These are phyloP conservation scores for Colius striatus DNA, from an alignment of 2,113 vertebrate species.

Conservation along the genomic window DNA sequence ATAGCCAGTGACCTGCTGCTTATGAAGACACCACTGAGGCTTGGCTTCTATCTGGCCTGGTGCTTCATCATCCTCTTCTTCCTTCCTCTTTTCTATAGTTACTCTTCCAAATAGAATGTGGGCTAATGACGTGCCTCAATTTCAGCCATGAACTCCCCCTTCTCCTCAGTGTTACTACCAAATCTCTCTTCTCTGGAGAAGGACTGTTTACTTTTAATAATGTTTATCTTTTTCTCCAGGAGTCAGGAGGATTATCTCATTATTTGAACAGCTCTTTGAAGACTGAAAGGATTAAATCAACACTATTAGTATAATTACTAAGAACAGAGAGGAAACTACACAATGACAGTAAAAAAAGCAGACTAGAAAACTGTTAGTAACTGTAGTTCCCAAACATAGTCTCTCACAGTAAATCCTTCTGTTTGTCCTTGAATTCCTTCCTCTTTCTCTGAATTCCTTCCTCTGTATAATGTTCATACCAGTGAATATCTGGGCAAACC, in stretches of 20 bases:
- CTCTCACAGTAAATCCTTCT: neutral
- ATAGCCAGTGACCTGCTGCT: neutral
- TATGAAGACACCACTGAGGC: neutral
- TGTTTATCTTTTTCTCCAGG: neutral
- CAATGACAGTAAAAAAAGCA: neutral
- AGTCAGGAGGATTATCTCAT: neutral
- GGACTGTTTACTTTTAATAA: neutral
- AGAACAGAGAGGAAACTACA: neutral
- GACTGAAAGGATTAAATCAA: constrained; percentile 20
- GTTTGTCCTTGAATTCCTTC: rapidly evolving
- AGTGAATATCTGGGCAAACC: neutral
- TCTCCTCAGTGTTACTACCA: neutral
- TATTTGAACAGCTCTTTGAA: constrained; percentile 6
- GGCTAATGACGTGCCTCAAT: neutral
- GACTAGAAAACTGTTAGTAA: neutral
- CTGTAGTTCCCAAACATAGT: neutral
- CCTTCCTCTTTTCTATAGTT: neutral
- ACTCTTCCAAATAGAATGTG: neutral
- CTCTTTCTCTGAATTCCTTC: too few relatives aligned
- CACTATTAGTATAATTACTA: neutral
- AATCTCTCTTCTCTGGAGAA: neutral
- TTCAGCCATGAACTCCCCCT: neutral
- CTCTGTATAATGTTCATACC: neutral
- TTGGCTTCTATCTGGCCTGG: neutral
- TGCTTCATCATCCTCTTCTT: neutral